Conservation (phyloP, 2,113 vertebrate species). For the Podilymbus podiceps region DNA sequence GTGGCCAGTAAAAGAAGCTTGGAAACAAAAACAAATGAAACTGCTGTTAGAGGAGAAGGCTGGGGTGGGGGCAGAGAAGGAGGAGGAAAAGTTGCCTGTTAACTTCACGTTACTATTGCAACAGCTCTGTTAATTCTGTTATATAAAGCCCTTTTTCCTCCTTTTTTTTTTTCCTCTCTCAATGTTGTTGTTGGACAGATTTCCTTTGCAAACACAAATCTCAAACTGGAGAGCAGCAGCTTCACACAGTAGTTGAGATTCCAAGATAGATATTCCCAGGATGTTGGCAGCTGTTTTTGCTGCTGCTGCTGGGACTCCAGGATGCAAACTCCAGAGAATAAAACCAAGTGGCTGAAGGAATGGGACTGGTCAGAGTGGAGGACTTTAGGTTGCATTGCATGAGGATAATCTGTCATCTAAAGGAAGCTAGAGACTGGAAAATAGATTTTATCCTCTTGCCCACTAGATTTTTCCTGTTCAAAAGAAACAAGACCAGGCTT, state of each 20-base stretch:
- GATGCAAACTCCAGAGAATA: conserved; percentile 9
- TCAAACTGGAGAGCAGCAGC: conserved; percentile 39
- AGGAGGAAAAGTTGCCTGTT: conserved; percentile 22
- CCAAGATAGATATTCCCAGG: conserved; percentile 59
- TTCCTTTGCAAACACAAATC: conserved; percentile 57
- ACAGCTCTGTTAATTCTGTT: conserved; percentile 57
- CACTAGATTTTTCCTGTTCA: not conserved
- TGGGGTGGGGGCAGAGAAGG: not conserved
- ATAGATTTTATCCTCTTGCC: not conserved
- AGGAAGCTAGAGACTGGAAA: not conserved
- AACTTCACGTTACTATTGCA: conserved; percentile 33
- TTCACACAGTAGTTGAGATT: conserved; percentile 67
- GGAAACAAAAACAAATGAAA: conserved; percentile 65
- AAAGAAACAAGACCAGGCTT: not conserved
- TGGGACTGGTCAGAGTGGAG: not conserved
- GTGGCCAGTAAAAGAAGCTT: conserved; percentile 55
- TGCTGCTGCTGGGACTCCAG: conserved; percentile 31
- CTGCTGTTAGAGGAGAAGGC: conserved; percentile 4
- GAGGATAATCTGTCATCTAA: not conserved
- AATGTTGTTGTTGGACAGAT: conserved; percentile 61
- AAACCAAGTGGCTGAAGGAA: not conserved
- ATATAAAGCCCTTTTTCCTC: conserved; percentile 53
- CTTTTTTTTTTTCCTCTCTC: conserved; percentile 13
- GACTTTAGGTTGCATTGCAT: not conserved
- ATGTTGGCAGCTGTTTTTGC: conserved; percentile 48